A percentile compares a stretch with the other conserved stretches of the same genome.
Evolutionary conservation across 1,140 invertebrate genomes (phyloP).

Genomic region (Magallana angulata): DNA sequence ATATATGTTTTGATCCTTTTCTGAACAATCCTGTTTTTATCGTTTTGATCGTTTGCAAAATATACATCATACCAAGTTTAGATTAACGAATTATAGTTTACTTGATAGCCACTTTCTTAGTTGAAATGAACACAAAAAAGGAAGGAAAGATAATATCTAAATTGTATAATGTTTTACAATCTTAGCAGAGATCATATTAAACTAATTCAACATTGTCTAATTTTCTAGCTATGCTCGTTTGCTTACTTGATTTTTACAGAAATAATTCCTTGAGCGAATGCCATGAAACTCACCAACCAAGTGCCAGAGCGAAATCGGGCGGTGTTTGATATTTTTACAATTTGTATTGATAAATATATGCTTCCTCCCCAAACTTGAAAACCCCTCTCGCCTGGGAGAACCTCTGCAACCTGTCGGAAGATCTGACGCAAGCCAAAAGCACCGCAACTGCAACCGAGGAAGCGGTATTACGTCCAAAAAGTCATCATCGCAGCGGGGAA

Average conservation of each 20-base stretch:
- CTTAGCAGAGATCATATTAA: too few species aligned
- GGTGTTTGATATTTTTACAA: constrained; percentile 27
- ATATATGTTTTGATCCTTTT: too few species aligned
- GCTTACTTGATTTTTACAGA: constrained; percentile 20
- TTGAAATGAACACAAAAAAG: too few species aligned
- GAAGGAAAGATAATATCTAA: too few species aligned
- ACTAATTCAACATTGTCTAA: too few species aligned
- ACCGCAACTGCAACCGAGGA: neutral
- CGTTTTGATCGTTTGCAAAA: too few species aligned
- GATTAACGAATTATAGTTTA: too few species aligned
- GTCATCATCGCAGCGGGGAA: neutral
- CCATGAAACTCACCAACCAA: constrained; percentile 12
- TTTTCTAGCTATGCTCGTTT: neutral
- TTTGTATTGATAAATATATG: constrained; percentile 35
- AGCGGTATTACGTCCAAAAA: neutral
- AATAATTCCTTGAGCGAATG: constrained; percentile 1
- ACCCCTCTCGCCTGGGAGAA: neutral
- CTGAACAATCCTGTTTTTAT: too few species aligned
- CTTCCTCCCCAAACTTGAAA: constrained; percentile 10
- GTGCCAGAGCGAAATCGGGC: neutral
- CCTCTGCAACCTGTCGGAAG: constrained; percentile 10
- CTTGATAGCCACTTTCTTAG: too few species aligned
- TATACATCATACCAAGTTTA: too few species aligned
- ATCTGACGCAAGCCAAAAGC: neutral
- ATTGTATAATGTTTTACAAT: too few species aligned